A percentile compares a stretch with the other conserved stretches of the same genome.
Conservation (phyloP, 2,888 invertebrate genomes). For the Ernsta delagoae region DNA sequence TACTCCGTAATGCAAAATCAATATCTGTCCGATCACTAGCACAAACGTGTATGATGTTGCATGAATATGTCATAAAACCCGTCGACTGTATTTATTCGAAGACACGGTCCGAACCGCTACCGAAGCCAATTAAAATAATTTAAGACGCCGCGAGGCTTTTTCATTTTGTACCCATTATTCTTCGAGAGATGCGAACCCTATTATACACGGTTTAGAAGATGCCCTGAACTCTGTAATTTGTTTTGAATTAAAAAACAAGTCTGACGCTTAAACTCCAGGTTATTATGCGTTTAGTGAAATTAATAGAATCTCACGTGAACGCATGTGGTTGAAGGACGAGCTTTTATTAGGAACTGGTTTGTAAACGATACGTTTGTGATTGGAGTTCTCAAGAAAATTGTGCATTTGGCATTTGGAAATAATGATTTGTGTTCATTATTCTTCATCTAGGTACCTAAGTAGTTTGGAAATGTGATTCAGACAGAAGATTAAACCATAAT, state of each 20-base stretch:
- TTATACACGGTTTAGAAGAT: constrained; percentile 79
- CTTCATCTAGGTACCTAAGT: no score
- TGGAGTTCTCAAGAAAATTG: neutral
- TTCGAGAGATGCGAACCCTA: constrained; percentile 77
- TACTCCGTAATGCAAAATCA: neutral
- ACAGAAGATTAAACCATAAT: neutral
- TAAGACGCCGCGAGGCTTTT: constrained; percentile 79
- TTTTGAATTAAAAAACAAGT: constrained; percentile 60
- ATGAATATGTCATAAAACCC: constrained; percentile 38
- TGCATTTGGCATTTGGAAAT: no score
- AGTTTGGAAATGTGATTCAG: neutral
- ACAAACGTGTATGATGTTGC: constrained; percentile 25
- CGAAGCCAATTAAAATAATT: constrained; percentile 86
- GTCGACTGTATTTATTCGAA: constrained; percentile 55
- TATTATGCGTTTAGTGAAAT: constrained; percentile 42
- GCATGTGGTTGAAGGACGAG: neutral
- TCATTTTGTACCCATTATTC: constrained; percentile 82
- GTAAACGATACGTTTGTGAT: neutral
- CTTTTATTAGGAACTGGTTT: constrained; percentile 16
- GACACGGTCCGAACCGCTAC: constrained; percentile 73
- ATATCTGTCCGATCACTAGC: constrained; percentile 25
- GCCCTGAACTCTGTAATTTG: constrained; percentile 73
- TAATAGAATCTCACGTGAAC: constrained; percentile 33
- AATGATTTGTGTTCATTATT: no score
- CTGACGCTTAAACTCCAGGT: constrained; percentile 47